Percentiles rank a stretch among this genome's conserved stretches.
phyloP scores from a whole-genome alignment of 2,888 invertebrate species.

The Melipona bicolor region DNA sequence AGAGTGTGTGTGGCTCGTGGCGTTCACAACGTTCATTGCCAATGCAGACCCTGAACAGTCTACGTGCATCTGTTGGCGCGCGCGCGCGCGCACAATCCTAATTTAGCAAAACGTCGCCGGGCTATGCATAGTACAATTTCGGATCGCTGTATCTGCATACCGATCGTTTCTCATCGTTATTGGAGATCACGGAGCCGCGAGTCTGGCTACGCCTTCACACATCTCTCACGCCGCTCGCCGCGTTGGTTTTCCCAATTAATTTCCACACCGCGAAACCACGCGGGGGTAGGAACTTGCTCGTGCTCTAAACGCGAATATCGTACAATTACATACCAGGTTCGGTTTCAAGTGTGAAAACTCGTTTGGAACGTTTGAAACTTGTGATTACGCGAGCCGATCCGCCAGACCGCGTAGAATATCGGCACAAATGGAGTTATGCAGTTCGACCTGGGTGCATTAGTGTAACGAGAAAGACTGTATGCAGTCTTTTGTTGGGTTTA shows the following conservation, averaged over 20 bases:
- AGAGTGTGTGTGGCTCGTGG: neutral
- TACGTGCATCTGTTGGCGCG: conserved; percentile 35
- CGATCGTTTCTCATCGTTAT: conserved; percentile 42
- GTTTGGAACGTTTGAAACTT: neutral
- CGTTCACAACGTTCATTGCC: conserved; percentile 29
- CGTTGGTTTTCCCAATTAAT: conserved; percentile 30
- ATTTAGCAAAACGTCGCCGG: conserved; percentile 58
- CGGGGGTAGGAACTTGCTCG: neutral
- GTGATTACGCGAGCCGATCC: neutral
- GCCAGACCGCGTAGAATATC: neutral
- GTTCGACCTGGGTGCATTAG: neutral
- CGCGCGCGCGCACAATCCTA: conserved; percentile 43
- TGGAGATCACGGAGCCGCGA: conserved; percentile 33
- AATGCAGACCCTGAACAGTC: conserved; percentile 46
- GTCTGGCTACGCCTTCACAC: conserved; percentile 8
- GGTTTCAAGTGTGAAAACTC: neutral
- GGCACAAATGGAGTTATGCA: neutral
- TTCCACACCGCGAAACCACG: neutral
- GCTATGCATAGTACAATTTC: conserved; percentile 44
- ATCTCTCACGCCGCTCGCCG: conserved; percentile 5
- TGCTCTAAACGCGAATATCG: neutral
- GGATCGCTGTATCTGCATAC: conserved; percentile 45
- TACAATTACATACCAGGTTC: neutral
- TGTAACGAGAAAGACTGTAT: too few species aligned
- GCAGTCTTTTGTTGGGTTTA: too few species aligned